These are phyloP conservation scores for Triplophysa tibetana DNA, from an alignment of 2,113 vertebrate genomes.

Conservation along the genomic window DNA sequence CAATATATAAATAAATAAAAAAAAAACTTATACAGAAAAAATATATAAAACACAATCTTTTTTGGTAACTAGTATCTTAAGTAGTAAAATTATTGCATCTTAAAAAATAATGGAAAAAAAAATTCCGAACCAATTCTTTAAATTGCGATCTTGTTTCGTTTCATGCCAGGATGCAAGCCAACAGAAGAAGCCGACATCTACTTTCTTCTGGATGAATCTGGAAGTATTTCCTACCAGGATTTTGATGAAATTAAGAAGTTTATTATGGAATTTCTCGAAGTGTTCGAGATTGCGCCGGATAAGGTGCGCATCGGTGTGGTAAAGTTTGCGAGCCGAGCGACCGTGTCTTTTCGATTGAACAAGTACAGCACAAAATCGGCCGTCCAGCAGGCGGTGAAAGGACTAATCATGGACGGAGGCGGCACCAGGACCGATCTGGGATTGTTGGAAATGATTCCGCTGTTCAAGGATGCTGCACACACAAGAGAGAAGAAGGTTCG, in stretches of 20 bases:
- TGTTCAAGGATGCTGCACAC: conserved; percentile 65
- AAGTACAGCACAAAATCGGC: conserved; percentile 36
- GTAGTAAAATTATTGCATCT: too few relatives aligned
- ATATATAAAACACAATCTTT: too few relatives aligned
- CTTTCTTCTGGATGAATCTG: conserved; percentile 85
- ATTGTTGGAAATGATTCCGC: conserved; percentile 69
- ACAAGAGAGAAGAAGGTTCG: conserved; percentile 63
- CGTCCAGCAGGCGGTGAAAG: conserved; percentile 69
- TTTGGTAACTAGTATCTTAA: too few relatives aligned
- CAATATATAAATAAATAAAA: too few relatives aligned
- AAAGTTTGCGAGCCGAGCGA: conserved; percentile 68
- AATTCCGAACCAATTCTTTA: too few relatives aligned
- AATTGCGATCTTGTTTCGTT: not conserved
- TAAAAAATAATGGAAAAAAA: too few relatives aligned
- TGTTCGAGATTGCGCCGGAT: conserved; percentile 73
- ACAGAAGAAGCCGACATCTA: conserved; percentile 84
- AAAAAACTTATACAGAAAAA: too few relatives aligned
- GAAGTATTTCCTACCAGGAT: conserved; percentile 70
- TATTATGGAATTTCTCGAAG: conserved; percentile 71
- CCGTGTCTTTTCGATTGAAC: conserved; percentile 69
- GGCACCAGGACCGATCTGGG: conserved; percentile 76
- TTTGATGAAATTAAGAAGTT: conserved; percentile 83
- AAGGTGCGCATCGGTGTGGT: conserved; percentile 78
- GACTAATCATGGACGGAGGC: conserved; percentile 67
- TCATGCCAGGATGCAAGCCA: conserved; percentile 72